phyloP scores from a whole-genome alignment of 1,140 invertebrate genomes.

The Muscidifurax raptorellus region DNA sequence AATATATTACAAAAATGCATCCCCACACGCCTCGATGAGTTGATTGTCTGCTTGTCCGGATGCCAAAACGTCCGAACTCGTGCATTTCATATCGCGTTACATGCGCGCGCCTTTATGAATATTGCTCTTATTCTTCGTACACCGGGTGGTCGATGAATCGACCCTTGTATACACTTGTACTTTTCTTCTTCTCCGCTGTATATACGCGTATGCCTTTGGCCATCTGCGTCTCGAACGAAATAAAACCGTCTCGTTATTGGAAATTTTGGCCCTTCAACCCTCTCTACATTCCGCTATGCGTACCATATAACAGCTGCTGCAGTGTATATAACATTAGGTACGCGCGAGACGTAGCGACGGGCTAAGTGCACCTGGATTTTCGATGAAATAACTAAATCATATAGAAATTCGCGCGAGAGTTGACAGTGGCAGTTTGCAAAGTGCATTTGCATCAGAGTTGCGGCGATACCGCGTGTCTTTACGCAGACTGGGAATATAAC shows the following conservation, averaged over 20 bases:
- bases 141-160: constrained; percentile 67
- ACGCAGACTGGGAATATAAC: constrained; percentile 41
- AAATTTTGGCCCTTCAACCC: not conserved
- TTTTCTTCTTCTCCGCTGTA: constrained; percentile 51
- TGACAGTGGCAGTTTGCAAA: constrained; percentile 48
- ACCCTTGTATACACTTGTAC: constrained; percentile 52
- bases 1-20: constrained; percentile 77
- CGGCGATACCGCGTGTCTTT: constrained; percentile 53
- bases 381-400: constrained; percentile 10
- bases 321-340: not conserved
- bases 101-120: constrained; percentile 58
- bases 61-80: constrained; percentile 76
- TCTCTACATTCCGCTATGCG: not conserved
- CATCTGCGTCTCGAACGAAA: not conserved
- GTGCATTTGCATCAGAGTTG: constrained; percentile 72
- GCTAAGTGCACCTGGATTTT: not conserved
- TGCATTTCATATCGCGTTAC: constrained; percentile 75
- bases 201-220: too few species aligned
- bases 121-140: constrained; percentile 63
- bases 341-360: not conserved
- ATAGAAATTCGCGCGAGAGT: constrained; percentile 7
- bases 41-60: constrained; percentile 76
- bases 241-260: constrained; percentile 8
- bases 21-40: constrained; percentile 75
- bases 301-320: not conserved